Evolutionary conservation across 23 tunicate species (phyloP), one percentile per base, ranked within the genome.

Genomic region (Oikopleura vanhoeffeni): DNA sequence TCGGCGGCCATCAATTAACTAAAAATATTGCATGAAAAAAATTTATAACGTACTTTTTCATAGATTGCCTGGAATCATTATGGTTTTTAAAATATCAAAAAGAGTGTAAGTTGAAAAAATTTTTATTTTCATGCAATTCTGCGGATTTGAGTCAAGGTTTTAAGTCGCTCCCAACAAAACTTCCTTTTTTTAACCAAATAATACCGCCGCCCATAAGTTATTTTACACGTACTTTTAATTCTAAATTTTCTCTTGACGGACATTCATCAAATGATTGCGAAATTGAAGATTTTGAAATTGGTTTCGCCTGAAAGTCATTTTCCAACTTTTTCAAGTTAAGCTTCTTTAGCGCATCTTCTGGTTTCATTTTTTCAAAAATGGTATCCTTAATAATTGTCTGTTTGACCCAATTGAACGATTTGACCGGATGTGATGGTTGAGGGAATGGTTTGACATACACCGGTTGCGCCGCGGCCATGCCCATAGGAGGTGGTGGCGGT

Each of bases 391-490:
- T 88, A 57, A 88, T 91, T 0, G 92, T 88, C 24, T 90, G 85
- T 67, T 95, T 95, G n/a, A 89, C 87, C 99, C 99, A 95, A 76
- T 95, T 95, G 41, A 95, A 95, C 0, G 96, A 90, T 42, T 95
- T 95, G 41, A 95, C 67, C 0, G 99, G 96, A 83, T 86, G 90
- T 40, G 96, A 57, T 0, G 99, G 85, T 41, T 87, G 89, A 2
- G 99, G 99, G 28, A 85, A 85, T 39, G 87, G 89, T 75, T 90
- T 95, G 60, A 57, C 85, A 0, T 91, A 91, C 35, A 83, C 83
- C 35, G 39, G 30, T 1, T n/a, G 57, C 0, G 84, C 40, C 35
- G 0, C n/a, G 0, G 87, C 83, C 28, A 77, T 41, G 30, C 82
- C 57, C 27, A 38, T 0, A 36, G 82, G 41, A 0, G 88, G 86